Base-by-base conservation (phyloP, 2,888 invertebrate genomes). In the Antheraea assamensis region DNA sequence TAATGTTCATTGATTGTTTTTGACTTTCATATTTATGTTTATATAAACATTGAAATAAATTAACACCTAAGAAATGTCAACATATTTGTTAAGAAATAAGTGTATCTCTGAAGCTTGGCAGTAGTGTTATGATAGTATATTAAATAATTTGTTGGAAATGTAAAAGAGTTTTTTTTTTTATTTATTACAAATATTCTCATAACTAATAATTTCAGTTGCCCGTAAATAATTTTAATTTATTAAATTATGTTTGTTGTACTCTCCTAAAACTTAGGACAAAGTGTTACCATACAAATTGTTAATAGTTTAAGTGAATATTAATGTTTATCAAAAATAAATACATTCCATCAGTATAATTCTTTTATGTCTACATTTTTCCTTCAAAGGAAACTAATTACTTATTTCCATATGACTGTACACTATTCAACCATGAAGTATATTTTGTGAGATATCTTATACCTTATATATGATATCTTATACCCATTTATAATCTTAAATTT, bases 81-180 rank as follows among this genome's bases (percentile, higher is more conserved):
- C 72, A 71, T 78, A 72, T 75, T 74, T 76, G 72, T 78, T 77
- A 74, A 72, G 30, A 72, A 71, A 68, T 70, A 76, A 64, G 75
- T 75, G 75, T 75, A 74, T 24, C 49, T 31, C 55, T 58, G 58
- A 70, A 70, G 70, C 35, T 35, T 27, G 76, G 72, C 83, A 80
- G 82, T 86, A 85, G 81, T 79, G 83, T 85, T 84, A 81, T 80
- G 80, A 82, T 85, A 85, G 83, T 83, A 80, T 80, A 82, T 74
- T 79, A 80, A 80, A 80, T 80, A 75, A 78, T 82, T 83, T 84
- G 80, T 84, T 85, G 79, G 76, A 78, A 79, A 74, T 79, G 17
- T 74, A 74, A 76, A 78, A 78, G 76, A 72, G 66, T 74, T 79
- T 80, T 42, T 42, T 74, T 79, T 80, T 80, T 82, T 83, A 84